Conservation (phyloP, 1,140 invertebrate species). For the Danaus plexippus region DNA sequence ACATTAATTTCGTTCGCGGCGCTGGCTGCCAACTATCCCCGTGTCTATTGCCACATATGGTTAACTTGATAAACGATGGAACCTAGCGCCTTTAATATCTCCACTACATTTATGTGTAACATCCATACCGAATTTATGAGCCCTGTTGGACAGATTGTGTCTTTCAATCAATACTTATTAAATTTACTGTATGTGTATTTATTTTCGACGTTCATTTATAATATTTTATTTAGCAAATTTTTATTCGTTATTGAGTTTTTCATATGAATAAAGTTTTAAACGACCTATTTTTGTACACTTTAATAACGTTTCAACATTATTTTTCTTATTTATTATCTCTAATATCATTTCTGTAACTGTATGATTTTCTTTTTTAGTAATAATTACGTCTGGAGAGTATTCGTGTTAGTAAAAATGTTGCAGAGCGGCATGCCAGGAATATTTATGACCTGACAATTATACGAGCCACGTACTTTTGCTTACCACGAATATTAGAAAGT, state of each 20-base stretch:
- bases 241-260: not conserved
- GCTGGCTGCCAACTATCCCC: conserved; percentile 28
- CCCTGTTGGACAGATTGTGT: too few species aligned
- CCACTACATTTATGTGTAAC: not conserved
- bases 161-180: too few species aligned
- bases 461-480: not conserved
- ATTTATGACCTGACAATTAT: too few species aligned
- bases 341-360: too few species aligned
- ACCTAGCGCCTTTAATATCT: conserved; percentile 24
- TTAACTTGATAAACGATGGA: conserved; percentile 32
- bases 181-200: not conserved
- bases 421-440: too few species aligned
- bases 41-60: conserved; percentile 29
- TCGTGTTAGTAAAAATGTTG: too few species aligned
- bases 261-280: too few species aligned
- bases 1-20: conserved; percentile 34
- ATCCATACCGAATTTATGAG: not conserved
- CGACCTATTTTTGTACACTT: too few species aligned
- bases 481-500: conserved; percentile 7
- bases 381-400: too few species aligned
- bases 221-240: not conserved
- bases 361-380: too few species aligned
- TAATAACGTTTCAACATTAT: too few species aligned
- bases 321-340: too few species aligned
- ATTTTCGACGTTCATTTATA: not conserved